Evolutionary conservation across 2,888 invertebrate genomes (phyloP).

Genomic region (Idaea aversata): DNA sequence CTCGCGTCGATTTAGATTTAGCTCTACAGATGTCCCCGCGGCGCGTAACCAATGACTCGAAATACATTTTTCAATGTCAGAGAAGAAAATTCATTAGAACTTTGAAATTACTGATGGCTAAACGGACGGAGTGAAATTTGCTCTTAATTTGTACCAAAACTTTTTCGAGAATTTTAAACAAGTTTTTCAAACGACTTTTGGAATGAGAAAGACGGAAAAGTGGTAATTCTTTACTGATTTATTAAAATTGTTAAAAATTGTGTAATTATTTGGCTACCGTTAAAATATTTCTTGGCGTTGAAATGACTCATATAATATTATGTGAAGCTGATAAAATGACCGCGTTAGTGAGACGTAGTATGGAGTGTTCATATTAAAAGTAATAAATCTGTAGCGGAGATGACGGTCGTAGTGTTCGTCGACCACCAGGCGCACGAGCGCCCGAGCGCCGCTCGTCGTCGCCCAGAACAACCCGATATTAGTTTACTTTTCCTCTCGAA

Average conservation of each 20-base stretch:
- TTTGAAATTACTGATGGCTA: conserved; percentile 79
- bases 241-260: conserved; percentile 19
- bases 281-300: conserved; percentile 5
- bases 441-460: conserved; percentile 37
- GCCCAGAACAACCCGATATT: conserved; percentile 73
- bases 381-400: conserved; percentile 70
- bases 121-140: conserved; percentile 78
- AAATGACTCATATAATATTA: conserved; percentile 18
- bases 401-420: conserved; percentile 39
- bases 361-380: conserved; percentile 67
- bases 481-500: conserved; percentile 80
- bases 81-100: conserved; percentile 80
- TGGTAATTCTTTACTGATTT: conserved; percentile 71
- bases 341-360: conserved; percentile 50
- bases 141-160: conserved; percentile 78
- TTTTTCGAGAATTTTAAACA: conserved; percentile 73
- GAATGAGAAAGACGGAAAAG: conserved; percentile 71
- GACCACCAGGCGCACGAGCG: conserved; percentile 32
- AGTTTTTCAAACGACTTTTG: conserved; percentile 72
- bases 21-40: conserved; percentile 58
- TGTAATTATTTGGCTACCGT: neutral
- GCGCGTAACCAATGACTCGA: conserved; percentile 60
- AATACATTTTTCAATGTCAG: conserved; percentile 80
- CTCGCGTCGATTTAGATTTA: conserved; percentile 51
- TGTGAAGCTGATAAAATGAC: conserved; percentile 42